phyloP scores from a whole-genome alignment of 2,888 invertebrate genomes.

The Gonocerus acuteangulatus region DNA sequence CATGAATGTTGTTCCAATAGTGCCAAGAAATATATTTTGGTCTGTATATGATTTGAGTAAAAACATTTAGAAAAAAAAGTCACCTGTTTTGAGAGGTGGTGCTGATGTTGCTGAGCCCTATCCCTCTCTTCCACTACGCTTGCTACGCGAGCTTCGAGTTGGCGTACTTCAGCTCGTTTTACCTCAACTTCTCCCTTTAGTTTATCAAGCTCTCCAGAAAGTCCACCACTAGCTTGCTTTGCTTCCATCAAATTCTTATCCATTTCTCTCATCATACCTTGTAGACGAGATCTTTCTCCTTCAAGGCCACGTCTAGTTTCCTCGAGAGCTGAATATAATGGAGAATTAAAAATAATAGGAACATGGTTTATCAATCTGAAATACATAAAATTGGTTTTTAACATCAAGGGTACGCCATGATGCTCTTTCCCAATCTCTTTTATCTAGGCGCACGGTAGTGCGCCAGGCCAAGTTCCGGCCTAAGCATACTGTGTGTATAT shows the following conservation, averaged over 20 bases:
- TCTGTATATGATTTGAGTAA: too few species aligned
- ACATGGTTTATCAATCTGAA: not conserved
- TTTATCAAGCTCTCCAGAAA: slow-evolving; percentile 37
- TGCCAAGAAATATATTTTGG: too few species aligned
- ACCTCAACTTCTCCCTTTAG: slow-evolving; percentile 33
- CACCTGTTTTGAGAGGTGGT: slow-evolving; percentile 65
- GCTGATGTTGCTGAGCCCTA: slow-evolving; percentile 63
- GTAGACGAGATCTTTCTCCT: slow-evolving; percentile 64
- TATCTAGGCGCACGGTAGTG: too few species aligned
- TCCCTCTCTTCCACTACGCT: slow-evolving; percentile 74
- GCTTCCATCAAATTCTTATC: slow-evolving; percentile 38
- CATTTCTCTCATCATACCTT: slow-evolving; percentile 45
- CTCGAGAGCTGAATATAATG: slow-evolving; percentile 54
- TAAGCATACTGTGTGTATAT: too few species aligned
- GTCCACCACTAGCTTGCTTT: slow-evolving; percentile 32
- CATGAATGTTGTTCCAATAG: too few species aligned
- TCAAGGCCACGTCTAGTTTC: slow-evolving; percentile 68
- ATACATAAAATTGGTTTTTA: not conserved
- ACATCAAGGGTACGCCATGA: too few species aligned
- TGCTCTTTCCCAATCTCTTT: too few species aligned
- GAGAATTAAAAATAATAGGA: not conserved
- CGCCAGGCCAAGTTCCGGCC: too few species aligned
- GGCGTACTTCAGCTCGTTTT: slow-evolving; percentile 49
- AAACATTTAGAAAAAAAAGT: too few species aligned
- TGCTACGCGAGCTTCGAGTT: slow-evolving; percentile 60